Percentiles rank a stretch among this genome's conserved stretches.
Evolutionary conservation across 1,140 invertebrate species (phyloP).

Genomic region (Micrasema minimum): DNA sequence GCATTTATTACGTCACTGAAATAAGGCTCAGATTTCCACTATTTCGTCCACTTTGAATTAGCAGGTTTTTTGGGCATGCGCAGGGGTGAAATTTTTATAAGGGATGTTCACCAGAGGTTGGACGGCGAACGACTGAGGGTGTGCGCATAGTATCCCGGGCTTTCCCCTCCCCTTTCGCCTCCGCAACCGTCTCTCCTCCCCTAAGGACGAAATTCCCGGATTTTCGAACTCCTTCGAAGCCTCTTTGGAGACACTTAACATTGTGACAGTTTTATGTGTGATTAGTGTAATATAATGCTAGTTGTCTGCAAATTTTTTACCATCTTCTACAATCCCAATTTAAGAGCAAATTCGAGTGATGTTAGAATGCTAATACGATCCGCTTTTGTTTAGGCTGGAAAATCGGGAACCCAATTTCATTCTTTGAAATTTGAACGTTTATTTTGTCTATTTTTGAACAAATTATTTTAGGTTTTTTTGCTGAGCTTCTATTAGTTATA

Average conservation of each 20-base stretch:
- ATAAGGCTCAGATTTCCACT: neutral
- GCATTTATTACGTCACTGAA: conserved; percentile 14
- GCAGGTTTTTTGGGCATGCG: conserved; percentile 36
- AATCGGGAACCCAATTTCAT: too few relatives aligned
- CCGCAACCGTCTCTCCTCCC: conserved; percentile 54
- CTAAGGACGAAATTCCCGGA: conserved; percentile 51
- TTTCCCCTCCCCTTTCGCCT: conserved; percentile 37
- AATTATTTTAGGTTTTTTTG: too few relatives aligned
- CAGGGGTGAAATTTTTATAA: conserved; percentile 7
- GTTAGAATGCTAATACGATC: too few relatives aligned
- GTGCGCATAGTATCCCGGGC: conserved; percentile 49
- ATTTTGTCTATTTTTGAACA: too few relatives aligned
- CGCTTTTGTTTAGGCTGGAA: too few relatives aligned
- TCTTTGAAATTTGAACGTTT: too few relatives aligned
- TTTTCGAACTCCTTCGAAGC: conserved; percentile 53
- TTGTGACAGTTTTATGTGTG: conserved; percentile 37
- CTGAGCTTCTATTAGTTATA: too few relatives aligned
- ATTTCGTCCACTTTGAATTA: conserved; percentile 30
- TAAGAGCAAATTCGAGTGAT: neutral
- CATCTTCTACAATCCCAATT: neutral
- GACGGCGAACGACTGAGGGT: conserved; percentile 50
- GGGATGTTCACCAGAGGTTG: conserved; percentile 41
- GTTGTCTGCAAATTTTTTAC: conserved; percentile 13
- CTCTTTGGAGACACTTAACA: conserved; percentile 34
- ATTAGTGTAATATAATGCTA: conserved; percentile 26